A percentile compares a stretch with the other conserved stretches of the same genome.
Conservation (phyloP, 2,888 invertebrate species). For the Crepidodera aurea region DNA sequence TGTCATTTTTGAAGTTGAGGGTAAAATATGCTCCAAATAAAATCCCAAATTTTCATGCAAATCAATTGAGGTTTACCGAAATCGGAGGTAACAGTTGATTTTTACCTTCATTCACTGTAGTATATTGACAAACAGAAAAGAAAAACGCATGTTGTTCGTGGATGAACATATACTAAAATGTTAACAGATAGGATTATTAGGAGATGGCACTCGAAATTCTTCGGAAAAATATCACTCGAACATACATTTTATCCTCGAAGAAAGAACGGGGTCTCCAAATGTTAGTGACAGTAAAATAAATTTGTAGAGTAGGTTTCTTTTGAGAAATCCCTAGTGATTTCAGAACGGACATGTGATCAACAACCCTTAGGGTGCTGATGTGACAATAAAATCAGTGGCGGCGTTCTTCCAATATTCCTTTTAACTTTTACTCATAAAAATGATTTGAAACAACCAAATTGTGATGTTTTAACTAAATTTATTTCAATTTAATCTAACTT, state of each 20-base stretch:
- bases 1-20: no score
- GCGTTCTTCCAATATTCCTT: not conserved
- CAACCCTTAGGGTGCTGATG: constrained; percentile 33
- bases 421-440: no score
- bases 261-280: constrained; percentile 36
- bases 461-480: no score
- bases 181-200: constrained; percentile 18
- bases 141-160: no score
- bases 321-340: constrained; percentile 46
- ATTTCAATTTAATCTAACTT: no score
- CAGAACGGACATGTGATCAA: constrained; percentile 44
- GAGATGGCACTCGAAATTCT: constrained; percentile 13
- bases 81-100: no score
- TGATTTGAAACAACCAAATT: no score
- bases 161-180: not conserved
- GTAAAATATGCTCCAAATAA: no score
- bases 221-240: constrained; percentile 15
- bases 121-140: no score
- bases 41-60: no score
- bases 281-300: constrained; percentile 47
- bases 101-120: no score
- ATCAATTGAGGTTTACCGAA: no score
- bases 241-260: constrained; percentile 13
- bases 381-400: constrained; percentile 30
- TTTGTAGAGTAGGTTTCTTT: constrained; percentile 48